Percentiles rank a stretch among this genome's conserved stretches.
These are phyloP conservation scores for Ypsolopha sequella DNA, from an alignment of 2,888 invertebrate species.

Conservation along the genomic window DNA sequence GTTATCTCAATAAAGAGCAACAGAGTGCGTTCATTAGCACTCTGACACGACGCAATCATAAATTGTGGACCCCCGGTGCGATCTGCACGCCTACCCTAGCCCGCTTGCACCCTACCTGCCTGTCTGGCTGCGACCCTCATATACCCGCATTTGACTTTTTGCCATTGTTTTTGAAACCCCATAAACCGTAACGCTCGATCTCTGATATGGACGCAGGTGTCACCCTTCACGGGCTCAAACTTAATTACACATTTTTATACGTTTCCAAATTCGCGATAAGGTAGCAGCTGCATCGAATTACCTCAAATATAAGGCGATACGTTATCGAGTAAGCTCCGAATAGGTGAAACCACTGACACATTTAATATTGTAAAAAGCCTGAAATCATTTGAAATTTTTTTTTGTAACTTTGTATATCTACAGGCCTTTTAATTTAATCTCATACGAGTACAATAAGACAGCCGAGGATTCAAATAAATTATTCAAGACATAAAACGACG, in stretches of 20 bases:
- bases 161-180: conserved; percentile 64
- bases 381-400: no score
- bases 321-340: no score
- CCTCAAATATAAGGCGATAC: conserved; percentile 7
- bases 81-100: conserved; percentile 53
- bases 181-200: conserved; percentile 63
- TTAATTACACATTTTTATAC: conserved; percentile 59
- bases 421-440: no score
- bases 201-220: conserved; percentile 61
- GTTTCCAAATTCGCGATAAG: conserved; percentile 53
- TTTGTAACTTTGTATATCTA: no score
- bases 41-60: conserved; percentile 67
- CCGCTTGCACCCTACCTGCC: conserved; percentile 32
- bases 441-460: no score
- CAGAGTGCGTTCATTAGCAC: conserved; percentile 68
- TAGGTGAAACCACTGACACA: no score
- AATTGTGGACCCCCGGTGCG: conserved; percentile 65
- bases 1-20: conserved; percentile 69
- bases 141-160: conserved; percentile 60
- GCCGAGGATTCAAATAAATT: no score
- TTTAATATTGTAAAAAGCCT: no score
- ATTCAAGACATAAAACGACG: no score
- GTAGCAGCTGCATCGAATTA: conserved; percentile 50
- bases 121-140: conserved; percentile 15
- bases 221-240: conserved; percentile 56